These are phyloP conservation scores for Drosophila ambigua DNA, from an alignment of 1,140 invertebrate species.

Conservation along the genomic window DNA sequence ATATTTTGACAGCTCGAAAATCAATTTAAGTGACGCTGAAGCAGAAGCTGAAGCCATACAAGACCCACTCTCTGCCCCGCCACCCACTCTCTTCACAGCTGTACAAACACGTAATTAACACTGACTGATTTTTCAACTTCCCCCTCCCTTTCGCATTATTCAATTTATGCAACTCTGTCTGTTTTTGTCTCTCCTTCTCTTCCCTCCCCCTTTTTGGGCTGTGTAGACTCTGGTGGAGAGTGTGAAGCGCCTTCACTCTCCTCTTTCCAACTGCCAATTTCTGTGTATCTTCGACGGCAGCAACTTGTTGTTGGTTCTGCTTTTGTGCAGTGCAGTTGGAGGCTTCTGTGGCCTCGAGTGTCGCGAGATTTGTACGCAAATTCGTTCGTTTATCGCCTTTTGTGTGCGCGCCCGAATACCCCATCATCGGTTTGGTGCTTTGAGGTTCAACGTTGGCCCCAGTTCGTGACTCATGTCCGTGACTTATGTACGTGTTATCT, in stretches of 20 bases:
- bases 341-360: constrained; percentile 52
- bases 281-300: constrained; percentile 67
- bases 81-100: constrained; percentile 7
- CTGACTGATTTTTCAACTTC: no score
- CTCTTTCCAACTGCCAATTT: constrained; percentile 53
- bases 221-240: constrained; percentile 56
- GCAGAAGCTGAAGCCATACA: constrained; percentile 53
- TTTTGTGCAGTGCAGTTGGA: constrained; percentile 43
- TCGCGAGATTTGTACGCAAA: constrained; percentile 46
- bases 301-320: constrained; percentile 76
- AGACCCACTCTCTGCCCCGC: constrained; percentile 19
- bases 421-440: not conserved
- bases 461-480: constrained; percentile 37
- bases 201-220: constrained; percentile 54
- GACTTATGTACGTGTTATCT: constrained; percentile 29
- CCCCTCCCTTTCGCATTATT: no score
- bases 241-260: constrained; percentile 25
- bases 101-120: constrained; percentile 27
- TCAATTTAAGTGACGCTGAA: constrained; percentile 34
- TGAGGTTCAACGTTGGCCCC: constrained; percentile 23
- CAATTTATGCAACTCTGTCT: no score
- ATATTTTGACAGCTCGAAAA: constrained; percentile 47
- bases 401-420: constrained; percentile 12
- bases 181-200: constrained; percentile 20
- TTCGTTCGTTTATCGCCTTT: constrained; percentile 27